Conservation (phyloP, 2,888 invertebrate species). For the Doris montereyensis region DNA sequence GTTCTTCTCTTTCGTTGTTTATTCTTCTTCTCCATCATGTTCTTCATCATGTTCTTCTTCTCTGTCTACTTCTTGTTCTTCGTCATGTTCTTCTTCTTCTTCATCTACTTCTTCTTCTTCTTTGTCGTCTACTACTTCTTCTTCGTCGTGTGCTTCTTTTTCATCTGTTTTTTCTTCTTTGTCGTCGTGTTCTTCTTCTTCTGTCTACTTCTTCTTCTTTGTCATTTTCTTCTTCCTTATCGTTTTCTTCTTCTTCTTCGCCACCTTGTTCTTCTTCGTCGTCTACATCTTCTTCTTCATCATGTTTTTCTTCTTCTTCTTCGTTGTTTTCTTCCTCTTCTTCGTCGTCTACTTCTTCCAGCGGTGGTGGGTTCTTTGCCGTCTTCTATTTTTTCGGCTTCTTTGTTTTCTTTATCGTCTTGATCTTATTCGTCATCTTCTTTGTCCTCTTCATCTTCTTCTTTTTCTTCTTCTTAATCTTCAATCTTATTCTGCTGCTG, state of each 20-base stretch:
- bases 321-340: background rate
- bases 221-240: background rate
- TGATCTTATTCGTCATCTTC: no score
- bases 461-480: no score
- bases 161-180: background rate
- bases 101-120: no score
- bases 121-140: no score
- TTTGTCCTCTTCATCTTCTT: no score
- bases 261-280: slow-evolving; percentile 2
- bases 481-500: no score
- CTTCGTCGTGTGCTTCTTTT: background rate
- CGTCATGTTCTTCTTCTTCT: background rate
- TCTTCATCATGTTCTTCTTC: background rate
- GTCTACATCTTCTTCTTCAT: background rate
- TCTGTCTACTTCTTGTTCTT: background rate
- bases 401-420: no score
- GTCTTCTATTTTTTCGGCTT: no score
- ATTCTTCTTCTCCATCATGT: background rate
- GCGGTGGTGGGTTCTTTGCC: no score
- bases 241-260: background rate
- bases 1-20: background rate
- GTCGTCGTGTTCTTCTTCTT: no score
- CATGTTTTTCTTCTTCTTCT: background rate
- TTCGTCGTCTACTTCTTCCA: background rate
- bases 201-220: no score